These are phyloP conservation scores for Lagothrix lagotricha DNA, from an alignment of 2,797 vertebrate genomes.

Conservation along the genomic window DNA sequence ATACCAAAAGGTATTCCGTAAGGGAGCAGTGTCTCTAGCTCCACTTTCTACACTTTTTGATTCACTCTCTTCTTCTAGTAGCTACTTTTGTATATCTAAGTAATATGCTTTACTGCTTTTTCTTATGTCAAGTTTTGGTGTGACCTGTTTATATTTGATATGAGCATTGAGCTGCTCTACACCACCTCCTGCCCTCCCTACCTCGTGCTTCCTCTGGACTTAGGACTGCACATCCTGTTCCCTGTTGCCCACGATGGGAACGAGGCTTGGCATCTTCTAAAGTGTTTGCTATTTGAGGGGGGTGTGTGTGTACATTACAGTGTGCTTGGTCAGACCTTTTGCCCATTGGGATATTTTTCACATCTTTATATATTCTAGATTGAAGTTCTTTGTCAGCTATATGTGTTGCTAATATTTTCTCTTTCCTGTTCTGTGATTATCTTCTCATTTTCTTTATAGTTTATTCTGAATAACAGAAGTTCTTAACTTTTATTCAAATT, in stretches of 20 bases:
- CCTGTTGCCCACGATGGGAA: no score
- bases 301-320: no score
- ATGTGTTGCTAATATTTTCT: background rate
- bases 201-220: accelerated
- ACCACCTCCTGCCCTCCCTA: background rate
- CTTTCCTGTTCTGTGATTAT: background rate
- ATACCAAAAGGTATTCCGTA: no score
- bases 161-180: background rate
- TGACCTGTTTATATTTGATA: accelerated
- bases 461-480: background rate
- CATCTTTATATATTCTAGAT: background rate
- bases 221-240: background rate
- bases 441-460: background rate
- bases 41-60: no score
- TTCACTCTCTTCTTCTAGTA: background rate
- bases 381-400: background rate
- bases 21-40: background rate
- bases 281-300: background rate
- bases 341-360: background rate
- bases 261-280: background rate
- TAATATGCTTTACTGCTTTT: background rate
- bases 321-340: background rate
- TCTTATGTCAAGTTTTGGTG: no score
- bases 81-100: background rate
- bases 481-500: background rate